A percentile compares a stretch with the other conserved stretches of the same genome.
Evolutionary conservation across 2,888 invertebrate genomes (phyloP).

Genomic region (Hydraecia micacea): DNA sequence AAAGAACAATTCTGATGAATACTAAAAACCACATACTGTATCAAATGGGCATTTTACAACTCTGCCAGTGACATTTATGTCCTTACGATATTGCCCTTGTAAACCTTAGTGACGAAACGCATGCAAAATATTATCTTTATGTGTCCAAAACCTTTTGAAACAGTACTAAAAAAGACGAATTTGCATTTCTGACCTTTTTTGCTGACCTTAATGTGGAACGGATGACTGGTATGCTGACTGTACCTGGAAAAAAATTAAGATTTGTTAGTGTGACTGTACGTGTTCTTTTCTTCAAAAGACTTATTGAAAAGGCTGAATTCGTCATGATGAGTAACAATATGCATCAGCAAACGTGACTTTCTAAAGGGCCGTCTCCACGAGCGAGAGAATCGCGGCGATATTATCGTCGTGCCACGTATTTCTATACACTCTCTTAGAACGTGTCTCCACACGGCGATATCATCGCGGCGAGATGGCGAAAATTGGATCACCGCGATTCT

Average conservation of each 20-base stretch:
- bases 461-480: too few species aligned
- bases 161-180: conserved; percentile 23
- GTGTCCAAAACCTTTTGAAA: conserved; percentile 30
- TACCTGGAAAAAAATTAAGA: conserved; percentile 61
- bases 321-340: not conserved
- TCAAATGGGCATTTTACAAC: conserved; percentile 16
- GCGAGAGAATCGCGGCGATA: too few species aligned
- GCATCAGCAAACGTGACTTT: not conserved
- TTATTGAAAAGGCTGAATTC: conserved; percentile 13
- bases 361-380: too few species aligned
- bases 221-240: conserved; percentile 23
- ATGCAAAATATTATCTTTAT: conserved; percentile 23
- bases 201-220: conserved; percentile 46
- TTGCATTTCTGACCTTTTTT: conserved; percentile 44
- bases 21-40: conserved; percentile 11
- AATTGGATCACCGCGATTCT: too few species aligned
- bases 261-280: not conserved
- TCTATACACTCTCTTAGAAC: too few species aligned
- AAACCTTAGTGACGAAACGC: conserved; percentile 20
- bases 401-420: too few species aligned
- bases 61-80: conserved; percentile 29
- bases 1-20: not conserved
- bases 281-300: conserved; percentile 10
- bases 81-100: not conserved
- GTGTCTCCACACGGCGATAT: too few species aligned